A percentile compares a stretch with the other conserved stretches of the same genome.
These are phyloP conservation scores for Dynastes maya DNA, from an alignment of 2,888 invertebrate genomes.

Conservation along the genomic window DNA sequence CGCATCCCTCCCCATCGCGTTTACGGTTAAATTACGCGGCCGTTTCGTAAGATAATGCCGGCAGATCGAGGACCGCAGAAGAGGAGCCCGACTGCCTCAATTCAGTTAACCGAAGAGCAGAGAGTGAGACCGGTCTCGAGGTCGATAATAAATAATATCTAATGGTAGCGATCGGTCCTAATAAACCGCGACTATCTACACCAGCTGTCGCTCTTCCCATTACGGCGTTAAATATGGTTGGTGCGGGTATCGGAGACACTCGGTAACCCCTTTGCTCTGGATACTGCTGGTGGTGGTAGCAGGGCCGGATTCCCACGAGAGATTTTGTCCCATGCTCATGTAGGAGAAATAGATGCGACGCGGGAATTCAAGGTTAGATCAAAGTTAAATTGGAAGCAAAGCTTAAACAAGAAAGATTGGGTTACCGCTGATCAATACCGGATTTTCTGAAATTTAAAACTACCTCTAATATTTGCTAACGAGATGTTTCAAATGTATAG, in stretches of 20 bases:
- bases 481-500: too few relatives aligned
- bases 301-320: not conserved
- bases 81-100: not conserved
- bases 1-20: constrained; percentile 9
- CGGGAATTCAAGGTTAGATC: constrained; percentile 10
- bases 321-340: not conserved
- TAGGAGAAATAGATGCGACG: not conserved
- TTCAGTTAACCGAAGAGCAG: constrained; percentile 53
- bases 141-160: constrained; percentile 63
- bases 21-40: constrained; percentile 22
- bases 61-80: not conserved
- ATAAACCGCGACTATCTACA: constrained; percentile 60
- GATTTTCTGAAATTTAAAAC: too few relatives aligned
- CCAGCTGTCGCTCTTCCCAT: constrained; percentile 55
- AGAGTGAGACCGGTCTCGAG: constrained; percentile 53
- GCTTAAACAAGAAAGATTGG: too few relatives aligned
- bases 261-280: not conserved
- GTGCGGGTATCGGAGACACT: not conserved
- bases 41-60: constrained; percentile 10
- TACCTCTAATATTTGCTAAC: too few relatives aligned
- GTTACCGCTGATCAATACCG: too few relatives aligned
- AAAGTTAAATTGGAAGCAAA: not conserved
- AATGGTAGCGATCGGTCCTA: constrained; percentile 62
- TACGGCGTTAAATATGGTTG: constrained; percentile 53
- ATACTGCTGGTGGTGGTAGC: not conserved